Evolutionary conservation across 1,140 invertebrate species (phyloP).

Genomic region (Agrypnia vestita): DNA sequence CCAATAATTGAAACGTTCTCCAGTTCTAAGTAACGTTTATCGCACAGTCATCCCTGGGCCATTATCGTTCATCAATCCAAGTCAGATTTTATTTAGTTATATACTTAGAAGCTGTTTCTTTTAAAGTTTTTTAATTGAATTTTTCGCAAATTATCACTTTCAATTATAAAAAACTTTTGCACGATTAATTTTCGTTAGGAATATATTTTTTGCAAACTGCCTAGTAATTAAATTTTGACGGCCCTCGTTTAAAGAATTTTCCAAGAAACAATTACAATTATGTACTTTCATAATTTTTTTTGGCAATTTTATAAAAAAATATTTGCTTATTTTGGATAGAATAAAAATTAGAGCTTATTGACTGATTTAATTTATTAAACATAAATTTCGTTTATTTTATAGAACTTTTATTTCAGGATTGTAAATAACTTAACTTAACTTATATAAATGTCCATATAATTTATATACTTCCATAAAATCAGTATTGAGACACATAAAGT

Average conservation of each 20-base stretch:
- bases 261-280: no score
- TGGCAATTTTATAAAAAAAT: no score
- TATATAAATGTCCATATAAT: no score
- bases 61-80: constrained; percentile 48
- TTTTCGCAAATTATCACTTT: constrained; percentile 9
- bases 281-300: no score
- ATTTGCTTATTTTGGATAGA: no score
- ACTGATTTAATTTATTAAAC: no score
- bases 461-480: no score
- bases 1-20: constrained; percentile 47
- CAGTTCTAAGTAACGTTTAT: constrained; percentile 39
- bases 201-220: constrained; percentile 2
- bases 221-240: constrained; percentile 13
- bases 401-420: no score
- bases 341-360: no score
- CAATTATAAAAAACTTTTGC: constrained; percentile 14
- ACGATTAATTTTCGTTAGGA: constrained; percentile 7
- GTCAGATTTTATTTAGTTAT: constrained; percentile 43
- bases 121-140: constrained; percentile 26
- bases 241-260: neutral
- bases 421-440: no score
- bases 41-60: constrained; percentile 34
- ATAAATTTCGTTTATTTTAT: no score
- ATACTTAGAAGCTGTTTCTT: constrained; percentile 24
- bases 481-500: no score